Conservation (phyloP, 2,113 vertebrate genomes). For the Piprites chloris region DNA sequence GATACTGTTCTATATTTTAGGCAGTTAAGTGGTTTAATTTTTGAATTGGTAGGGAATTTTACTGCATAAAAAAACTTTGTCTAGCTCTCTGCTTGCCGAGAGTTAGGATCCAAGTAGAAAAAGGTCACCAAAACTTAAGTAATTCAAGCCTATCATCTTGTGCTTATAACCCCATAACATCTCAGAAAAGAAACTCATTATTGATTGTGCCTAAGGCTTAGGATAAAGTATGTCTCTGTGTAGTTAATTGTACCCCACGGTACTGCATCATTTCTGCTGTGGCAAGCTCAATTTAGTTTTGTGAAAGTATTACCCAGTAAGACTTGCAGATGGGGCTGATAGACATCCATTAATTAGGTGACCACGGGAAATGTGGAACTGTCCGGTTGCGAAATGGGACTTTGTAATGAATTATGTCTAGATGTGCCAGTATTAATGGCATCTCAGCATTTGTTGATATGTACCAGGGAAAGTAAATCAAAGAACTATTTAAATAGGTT, state of each 20-base stretch:
- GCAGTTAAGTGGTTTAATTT: constrained; percentile 55
- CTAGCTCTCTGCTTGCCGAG: constrained; percentile 50
- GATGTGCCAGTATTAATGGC: constrained; percentile 40
- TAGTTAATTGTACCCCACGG: constrained; percentile 74
- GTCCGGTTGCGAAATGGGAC: constrained; percentile 41
- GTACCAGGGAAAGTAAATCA: constrained; percentile 59
- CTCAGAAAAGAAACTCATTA: constrained; percentile 72
- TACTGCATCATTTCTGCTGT: constrained; percentile 75
- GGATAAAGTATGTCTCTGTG: constrained; percentile 64
- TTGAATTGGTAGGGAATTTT: constrained; percentile 60
- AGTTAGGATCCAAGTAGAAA: constrained; percentile 55
- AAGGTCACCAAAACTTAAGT: constrained; percentile 66
- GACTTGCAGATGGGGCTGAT: constrained; percentile 77
- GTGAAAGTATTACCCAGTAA: constrained; percentile 63
- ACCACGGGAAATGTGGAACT: constrained; percentile 50
- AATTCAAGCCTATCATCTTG: constrained; percentile 62
- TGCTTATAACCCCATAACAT: constrained; percentile 56
- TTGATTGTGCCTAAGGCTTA: constrained; percentile 76
- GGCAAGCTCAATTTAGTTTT: constrained; percentile 73
- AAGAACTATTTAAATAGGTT: constrained; percentile 7
- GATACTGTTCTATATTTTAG: constrained; percentile 48
- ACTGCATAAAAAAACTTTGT: constrained; percentile 51
- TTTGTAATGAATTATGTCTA: constrained; percentile 45
- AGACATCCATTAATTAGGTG: constrained; percentile 78
- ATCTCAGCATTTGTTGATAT: neutral